Conservation (phyloP, 2,797 vertebrate species). For the Lindbergichthys nudifrons region DNA sequence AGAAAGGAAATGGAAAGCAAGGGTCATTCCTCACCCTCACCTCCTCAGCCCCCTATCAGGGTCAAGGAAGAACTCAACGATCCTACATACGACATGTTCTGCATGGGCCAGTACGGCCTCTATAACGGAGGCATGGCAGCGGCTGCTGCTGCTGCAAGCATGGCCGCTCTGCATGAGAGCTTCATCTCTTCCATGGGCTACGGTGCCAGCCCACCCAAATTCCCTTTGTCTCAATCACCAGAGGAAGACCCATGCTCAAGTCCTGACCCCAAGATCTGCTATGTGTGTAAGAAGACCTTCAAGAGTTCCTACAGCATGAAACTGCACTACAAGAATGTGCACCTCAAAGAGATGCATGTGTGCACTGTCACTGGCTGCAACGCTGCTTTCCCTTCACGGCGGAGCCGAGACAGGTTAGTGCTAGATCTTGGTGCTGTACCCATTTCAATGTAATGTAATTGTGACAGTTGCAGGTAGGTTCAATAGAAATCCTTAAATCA, state of each 20-base stretch:
- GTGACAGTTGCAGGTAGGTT: conserved; percentile 62
- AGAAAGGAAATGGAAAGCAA: conserved; percentile 90
- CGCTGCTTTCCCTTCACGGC: conserved; percentile 96
- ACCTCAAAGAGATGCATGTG: conserved; percentile 99
- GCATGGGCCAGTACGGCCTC: conserved; percentile 98
- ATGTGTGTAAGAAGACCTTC: conserved; percentile 99
- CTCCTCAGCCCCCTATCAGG: conserved; percentile 91
- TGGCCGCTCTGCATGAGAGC: conserved; percentile 97
- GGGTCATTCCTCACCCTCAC: conserved; percentile 88
- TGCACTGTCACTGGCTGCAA: conserved; percentile 99
- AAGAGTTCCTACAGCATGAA: conserved; percentile 99
- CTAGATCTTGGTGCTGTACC: conserved; percentile 24
- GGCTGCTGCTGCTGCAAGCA: conserved; percentile 92
- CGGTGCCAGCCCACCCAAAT: conserved; percentile 94
- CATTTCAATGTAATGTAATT: conserved; percentile 29
- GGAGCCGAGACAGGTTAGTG: conserved; percentile 99
- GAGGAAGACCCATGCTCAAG: conserved; percentile 96
- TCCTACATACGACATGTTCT: conserved; percentile 99
- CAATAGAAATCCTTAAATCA: conserved; percentile 27
- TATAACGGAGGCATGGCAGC: conserved; percentile 92
- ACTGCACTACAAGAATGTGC: conserved; percentile 99
- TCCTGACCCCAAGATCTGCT: conserved; percentile 98
- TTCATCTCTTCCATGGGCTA: conserved; percentile 96
- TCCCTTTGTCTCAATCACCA: conserved; percentile 89
- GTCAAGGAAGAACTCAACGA: conserved; percentile 98